Conservation (phyloP, 2,888 invertebrate genomes). For the Empis livida region DNA sequence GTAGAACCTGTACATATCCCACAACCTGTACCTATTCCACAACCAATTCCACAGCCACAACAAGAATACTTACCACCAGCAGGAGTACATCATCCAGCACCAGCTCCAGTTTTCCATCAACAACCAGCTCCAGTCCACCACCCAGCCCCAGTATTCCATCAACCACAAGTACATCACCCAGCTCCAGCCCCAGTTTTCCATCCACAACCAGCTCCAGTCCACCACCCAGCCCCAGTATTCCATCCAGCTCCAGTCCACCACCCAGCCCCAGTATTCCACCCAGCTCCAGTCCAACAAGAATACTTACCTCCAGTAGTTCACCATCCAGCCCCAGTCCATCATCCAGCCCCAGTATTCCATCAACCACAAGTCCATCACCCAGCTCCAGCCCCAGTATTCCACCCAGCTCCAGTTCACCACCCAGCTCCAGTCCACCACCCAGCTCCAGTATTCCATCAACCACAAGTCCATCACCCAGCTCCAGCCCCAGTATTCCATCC, state of each 20-base stretch:
- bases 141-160: not conserved
- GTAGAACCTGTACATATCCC: not conserved
- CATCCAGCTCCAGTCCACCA: not conserved
- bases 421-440: slow-evolving; percentile 3
- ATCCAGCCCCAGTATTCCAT: slow-evolving; percentile 9
- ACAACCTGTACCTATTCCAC: not conserved
- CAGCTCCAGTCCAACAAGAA: not conserved
- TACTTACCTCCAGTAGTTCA: not conserved
- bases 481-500: not conserved
- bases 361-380: slow-evolving; percentile 2
- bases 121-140: not conserved
- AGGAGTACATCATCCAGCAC: too few species aligned
- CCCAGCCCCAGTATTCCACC: not conserved
- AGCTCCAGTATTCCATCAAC: not conserved
- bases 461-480: not conserved
- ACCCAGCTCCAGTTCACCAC: slow-evolving; percentile 6
- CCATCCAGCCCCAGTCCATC: not conserved
- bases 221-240: not conserved
- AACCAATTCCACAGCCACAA: not conserved
- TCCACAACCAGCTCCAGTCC: not conserved
- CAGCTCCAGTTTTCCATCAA: not conserved
- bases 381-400: slow-evolving; percentile 8
- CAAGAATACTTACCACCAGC: not conserved
- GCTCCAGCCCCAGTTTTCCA: not conserved
- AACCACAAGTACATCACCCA: not conserved